These are phyloP conservation scores for Calyptomena viridis DNA, from an alignment of 2,113 vertebrate genomes.

Conservation along the genomic window DNA sequence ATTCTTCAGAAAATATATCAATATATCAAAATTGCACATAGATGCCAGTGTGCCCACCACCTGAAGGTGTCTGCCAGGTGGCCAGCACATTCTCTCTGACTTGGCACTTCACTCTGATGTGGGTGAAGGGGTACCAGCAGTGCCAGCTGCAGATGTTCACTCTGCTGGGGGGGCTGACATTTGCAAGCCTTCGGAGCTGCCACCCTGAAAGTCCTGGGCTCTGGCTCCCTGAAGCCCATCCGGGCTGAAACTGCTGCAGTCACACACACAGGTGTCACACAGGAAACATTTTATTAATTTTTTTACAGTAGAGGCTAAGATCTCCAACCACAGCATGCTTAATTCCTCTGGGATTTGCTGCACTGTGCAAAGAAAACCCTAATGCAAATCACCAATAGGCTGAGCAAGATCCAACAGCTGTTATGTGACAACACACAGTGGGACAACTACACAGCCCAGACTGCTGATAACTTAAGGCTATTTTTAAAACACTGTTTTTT, in stretches of 20 bases:
- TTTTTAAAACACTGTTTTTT: neutral
- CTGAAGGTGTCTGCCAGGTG: neutral
- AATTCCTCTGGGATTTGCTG: neutral
- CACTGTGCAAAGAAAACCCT: neutral
- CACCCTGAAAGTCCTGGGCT: too few relatives aligned
- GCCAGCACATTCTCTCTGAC: neutral
- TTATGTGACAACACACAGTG: neutral
- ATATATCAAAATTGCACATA: neutral
- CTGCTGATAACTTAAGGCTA: neutral
- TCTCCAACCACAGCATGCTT: neutral
- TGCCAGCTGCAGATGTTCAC: fast-evolving
- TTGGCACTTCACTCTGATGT: neutral
- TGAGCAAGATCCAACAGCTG: neutral
- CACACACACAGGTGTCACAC: neutral
- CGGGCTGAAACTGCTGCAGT: neutral
- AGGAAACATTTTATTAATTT: neutral
- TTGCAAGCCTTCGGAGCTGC: neutral
- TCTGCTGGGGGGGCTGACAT: neutral
- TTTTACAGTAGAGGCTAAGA: neutral
- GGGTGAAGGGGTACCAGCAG: neutral
- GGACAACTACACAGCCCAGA: neutral
- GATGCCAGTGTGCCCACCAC: fast-evolving
- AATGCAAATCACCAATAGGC: neutral
- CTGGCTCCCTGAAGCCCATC: neutral
- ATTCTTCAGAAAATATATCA: neutral